Evolutionary conservation across 1,140 invertebrate species (phyloP).

Genomic region (Mamestra configurata): DNA sequence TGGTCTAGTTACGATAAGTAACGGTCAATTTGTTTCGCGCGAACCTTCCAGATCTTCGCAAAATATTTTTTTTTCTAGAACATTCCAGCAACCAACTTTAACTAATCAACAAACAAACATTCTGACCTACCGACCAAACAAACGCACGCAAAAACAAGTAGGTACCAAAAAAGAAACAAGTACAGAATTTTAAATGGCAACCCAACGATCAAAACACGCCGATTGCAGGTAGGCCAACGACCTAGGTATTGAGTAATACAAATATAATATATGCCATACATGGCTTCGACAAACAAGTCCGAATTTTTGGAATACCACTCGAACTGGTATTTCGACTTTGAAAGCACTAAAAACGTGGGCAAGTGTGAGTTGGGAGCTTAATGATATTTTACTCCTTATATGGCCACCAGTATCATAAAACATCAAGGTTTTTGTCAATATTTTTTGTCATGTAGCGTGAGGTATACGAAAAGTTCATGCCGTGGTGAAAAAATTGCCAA

Average conservation of each 20-base stretch:
- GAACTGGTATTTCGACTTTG: conserved; percentile 51
- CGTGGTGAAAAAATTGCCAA: neutral
- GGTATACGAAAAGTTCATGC: neutral
- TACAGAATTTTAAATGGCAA: conserved; percentile 33
- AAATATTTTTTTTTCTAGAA: too few species aligned
- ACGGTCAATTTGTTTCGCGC: too few species aligned
- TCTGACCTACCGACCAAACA: neutral
- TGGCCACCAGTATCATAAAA: neutral
- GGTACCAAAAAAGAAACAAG: conserved; percentile 11
- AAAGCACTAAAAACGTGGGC: conserved; percentile 11
- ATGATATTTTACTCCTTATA: conserved; percentile 29
- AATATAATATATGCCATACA: conserved; percentile 46
- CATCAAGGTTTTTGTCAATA: neutral
- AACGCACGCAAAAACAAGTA: conserved; percentile 8
- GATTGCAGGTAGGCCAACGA: conserved; percentile 48
- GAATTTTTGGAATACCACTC: conserved; percentile 49
- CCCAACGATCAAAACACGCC: conserved; percentile 31
- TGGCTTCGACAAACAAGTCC: conserved; percentile 43
- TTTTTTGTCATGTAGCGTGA: neutral
- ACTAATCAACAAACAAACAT: neutral
- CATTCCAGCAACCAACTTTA: neutral
- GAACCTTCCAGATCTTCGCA: too few species aligned
- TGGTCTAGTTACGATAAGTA: too few species aligned
- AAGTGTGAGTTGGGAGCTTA: conserved; percentile 21
- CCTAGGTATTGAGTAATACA: conserved; percentile 51